phyloP scores from a whole-genome alignment of 2,113 vertebrate species.

The Felis chaus region DNA sequence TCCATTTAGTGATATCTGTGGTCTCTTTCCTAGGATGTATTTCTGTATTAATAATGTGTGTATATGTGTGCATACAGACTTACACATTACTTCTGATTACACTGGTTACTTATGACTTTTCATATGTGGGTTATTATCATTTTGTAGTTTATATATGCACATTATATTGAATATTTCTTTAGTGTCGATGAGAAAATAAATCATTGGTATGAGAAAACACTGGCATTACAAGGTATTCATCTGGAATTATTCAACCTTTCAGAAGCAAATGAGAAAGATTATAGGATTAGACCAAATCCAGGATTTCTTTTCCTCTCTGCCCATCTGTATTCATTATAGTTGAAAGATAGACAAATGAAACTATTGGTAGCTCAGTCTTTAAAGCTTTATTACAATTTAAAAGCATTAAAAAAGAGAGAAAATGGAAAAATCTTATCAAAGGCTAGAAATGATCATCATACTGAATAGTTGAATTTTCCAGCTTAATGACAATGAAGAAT shows the following conservation, averaged over 20 bases:
- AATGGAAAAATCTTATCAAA: conserved; percentile 78
- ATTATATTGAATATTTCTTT: conserved; percentile 48
- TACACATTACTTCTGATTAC: conserved; percentile 45
- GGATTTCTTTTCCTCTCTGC: conserved; percentile 56
- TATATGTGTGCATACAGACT: not conserved
- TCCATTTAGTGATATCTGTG: conserved; percentile 2
- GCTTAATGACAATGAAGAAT: conserved; percentile 63
- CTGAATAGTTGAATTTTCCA: conserved; percentile 60
- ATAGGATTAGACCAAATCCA: conserved; percentile 69
- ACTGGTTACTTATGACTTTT: conserved; percentile 25
- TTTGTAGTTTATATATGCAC: conserved; percentile 60
- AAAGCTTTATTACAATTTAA: conserved; percentile 75
- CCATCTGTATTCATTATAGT: conserved; percentile 70
- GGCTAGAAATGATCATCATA: conserved; percentile 56
- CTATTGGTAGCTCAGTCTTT: conserved; percentile 59
- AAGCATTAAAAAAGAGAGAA: conserved; percentile 68
- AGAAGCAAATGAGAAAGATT: conserved; percentile 74
- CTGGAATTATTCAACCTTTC: conserved; percentile 72
- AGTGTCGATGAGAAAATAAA: conserved; percentile 48
- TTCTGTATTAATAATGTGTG: conserved; percentile 9
- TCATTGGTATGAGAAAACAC: conserved; percentile 41
- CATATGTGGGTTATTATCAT: conserved; percentile 46
- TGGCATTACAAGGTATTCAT: conserved; percentile 51
- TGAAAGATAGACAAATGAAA: conserved; percentile 72
- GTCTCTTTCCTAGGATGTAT: not conserved